Evolutionary conservation across 1,140 invertebrate genomes (phyloP).

Genomic region (Aphaenogaster rudis): DNA sequence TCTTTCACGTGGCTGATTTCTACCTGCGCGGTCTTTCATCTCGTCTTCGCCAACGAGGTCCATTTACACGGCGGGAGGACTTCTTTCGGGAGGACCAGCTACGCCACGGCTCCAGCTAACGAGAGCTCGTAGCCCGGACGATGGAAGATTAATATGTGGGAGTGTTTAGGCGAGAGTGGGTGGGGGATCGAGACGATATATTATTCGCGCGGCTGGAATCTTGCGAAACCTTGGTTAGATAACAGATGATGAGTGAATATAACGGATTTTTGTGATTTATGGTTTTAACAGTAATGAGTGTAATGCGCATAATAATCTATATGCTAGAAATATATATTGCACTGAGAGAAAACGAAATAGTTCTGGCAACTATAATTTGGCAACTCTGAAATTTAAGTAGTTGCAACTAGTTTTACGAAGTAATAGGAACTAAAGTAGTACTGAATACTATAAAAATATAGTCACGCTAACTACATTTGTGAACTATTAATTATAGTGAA

Average conservation of each 20-base stretch:
- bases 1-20: conserved; percentile 55
- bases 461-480: too few species aligned
- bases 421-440: too few species aligned
- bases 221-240: conserved; percentile 55
- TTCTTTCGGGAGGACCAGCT: conserved; percentile 58
- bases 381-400: too few species aligned
- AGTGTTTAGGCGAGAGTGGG: conserved; percentile 54
- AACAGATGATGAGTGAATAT: conserved; percentile 27
- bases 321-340: neutral
- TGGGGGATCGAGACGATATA: conserved; percentile 57
- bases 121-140: conserved; percentile 66
- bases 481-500: too few species aligned
- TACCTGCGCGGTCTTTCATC: conserved; percentile 77
- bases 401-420: too few species aligned
- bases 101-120: conserved; percentile 57
- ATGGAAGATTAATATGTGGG: conserved; percentile 64
- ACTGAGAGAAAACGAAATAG: too few species aligned
- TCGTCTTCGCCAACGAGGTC: conserved; percentile 73
- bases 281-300: neutral
- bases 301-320: conserved; percentile 11
- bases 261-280: conserved; percentile 16
- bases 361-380: too few species aligned
- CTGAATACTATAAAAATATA: too few species aligned
- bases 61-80: conserved; percentile 76
- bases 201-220: conserved; percentile 53